Evolutionary conservation across 2,888 invertebrate species (phyloP), one percentile per base, ranked within the genome.

Genomic region (Dasypolia templi): DNA sequence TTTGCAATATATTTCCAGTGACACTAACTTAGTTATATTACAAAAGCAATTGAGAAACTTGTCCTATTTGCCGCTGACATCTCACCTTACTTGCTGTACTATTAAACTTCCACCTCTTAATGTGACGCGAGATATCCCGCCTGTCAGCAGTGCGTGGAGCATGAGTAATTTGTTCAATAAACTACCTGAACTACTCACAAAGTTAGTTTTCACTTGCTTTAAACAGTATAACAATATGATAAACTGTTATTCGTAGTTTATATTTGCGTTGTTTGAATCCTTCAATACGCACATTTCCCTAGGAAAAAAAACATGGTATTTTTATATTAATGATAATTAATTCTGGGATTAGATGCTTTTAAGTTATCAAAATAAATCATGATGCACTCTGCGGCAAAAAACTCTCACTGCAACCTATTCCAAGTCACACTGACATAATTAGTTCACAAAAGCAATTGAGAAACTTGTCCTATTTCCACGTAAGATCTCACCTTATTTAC

Each of bases 151-250:
- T 58, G 82, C 71, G 82, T 81, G 44, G 58, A 12, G 62, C 82
- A 66, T 77, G 66, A 81, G n/a, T 82, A 82, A 82, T 76, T 72
- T 63, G 71, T 62, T 67, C 55, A 69, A 84, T 66, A 81, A 82
- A 84, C 71, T 81, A 53, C 62, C 44, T 51, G 2, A 69, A 84
- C 76, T 68, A 46, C 49, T 65, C 61, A 5, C 44, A 26, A 17
- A 49, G 85, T 69, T 76, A 62, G 64, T 68, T 81, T 35, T 46
- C 35, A 53, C n/a, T 63, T 14, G 22, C n/a, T 72, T 32, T 12
- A 32, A 42, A 42, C 22, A 39, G n/a, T 51, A 79, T 7, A n/a
- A 32, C 19, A 22, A 39, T 55, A n/a, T 58, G 19, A 51, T 22
- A 49, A 46, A 22, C 22, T 77, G 44, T 44, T 72, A n/a, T n/a